phyloP scores from a whole-genome alignment of 2,797 vertebrate species.

The Bovichtus variegatus region DNA sequence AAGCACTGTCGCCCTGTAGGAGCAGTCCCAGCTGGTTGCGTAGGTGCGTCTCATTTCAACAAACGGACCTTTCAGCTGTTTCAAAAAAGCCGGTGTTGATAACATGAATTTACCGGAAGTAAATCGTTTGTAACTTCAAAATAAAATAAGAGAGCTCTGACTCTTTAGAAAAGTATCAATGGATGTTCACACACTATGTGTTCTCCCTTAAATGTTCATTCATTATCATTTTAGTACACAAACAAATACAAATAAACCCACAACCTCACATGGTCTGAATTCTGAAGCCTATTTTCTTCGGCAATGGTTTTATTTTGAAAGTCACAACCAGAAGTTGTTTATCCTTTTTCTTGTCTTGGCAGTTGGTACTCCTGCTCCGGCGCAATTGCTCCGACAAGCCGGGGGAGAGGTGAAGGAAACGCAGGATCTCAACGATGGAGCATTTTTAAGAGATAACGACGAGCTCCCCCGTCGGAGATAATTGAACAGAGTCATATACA shows the following conservation, averaged over 20 bases:
- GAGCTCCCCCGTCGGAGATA: constrained; percentile 62
- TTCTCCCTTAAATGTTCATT: fast-evolving
- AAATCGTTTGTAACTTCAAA: constrained; percentile 41
- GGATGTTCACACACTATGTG: fast-evolving
- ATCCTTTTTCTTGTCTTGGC: neutral
- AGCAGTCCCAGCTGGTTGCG: constrained; percentile 47
- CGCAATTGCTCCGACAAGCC: constrained; percentile 60
- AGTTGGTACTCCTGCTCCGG: constrained; percentile 31
- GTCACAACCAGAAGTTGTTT: neutral
- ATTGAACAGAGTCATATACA: constrained; percentile 50
- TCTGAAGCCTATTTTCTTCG: fast-evolving
- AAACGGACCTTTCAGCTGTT: constrained; percentile 55
- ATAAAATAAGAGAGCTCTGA: neutral
- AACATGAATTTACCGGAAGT: constrained; percentile 21
- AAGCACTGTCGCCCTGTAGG: neutral
- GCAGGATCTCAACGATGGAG: constrained; percentile 64
- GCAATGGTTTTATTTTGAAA: constrained; percentile 58
- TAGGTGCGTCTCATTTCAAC: constrained; percentile 11
- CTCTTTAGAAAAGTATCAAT: fast-evolving
- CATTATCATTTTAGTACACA: fast-evolving
- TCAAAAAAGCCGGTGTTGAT: constrained; percentile 28
- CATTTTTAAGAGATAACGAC: constrained; percentile 46
- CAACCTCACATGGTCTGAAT: fast-evolving
- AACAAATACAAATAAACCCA: fast-evolving
- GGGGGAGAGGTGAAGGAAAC: constrained; percentile 66